Percentiles rank a stretch among this genome's conserved stretches.
Evolutionary conservation across 1,140 invertebrate species (phyloP).

Genomic region (Subanguina moxae): DNA sequence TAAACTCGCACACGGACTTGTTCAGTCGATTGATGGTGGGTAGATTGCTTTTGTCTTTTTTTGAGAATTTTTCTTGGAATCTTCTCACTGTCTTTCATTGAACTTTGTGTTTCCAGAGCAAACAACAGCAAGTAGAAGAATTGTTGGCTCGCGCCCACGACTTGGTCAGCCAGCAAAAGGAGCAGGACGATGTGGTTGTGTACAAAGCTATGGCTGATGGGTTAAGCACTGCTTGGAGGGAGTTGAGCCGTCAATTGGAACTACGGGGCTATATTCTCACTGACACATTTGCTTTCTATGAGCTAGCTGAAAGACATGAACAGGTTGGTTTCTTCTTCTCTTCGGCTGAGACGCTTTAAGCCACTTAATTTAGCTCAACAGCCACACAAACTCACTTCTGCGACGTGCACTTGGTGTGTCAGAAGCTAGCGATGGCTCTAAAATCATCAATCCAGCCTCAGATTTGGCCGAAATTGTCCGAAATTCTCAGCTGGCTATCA

Average conservation of each 20-base stretch:
- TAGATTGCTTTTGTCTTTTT: not conserved
- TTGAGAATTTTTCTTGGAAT: constrained; percentile 2
- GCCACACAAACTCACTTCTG: constrained; percentile 7
- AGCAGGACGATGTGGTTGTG: constrained; percentile 67
- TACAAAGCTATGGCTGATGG: constrained; percentile 87
- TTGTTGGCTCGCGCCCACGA: constrained; percentile 78
- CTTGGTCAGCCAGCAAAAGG: constrained; percentile 73
- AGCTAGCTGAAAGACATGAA: constrained; percentile 40
- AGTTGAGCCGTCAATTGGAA: constrained; percentile 76
- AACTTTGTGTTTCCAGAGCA: constrained; percentile 67
- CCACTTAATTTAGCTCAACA: constrained; percentile 17
- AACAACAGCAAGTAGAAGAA: constrained; percentile 84
- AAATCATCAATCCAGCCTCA: not conserved
- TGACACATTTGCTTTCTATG: constrained; percentile 63
- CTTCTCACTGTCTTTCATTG: not conserved
- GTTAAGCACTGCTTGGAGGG: constrained; percentile 78
- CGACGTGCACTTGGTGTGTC: not conserved
- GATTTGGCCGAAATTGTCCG: not conserved
- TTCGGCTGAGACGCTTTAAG: no score
- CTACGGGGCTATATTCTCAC: constrained; percentile 73
- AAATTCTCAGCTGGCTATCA: not conserved
- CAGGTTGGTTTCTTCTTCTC: constrained; percentile 3
- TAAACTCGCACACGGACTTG: constrained; percentile 76
- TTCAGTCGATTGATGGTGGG: constrained; percentile 75
- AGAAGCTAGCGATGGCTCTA: not conserved